Evolutionary conservation across 2,888 invertebrate species (phyloP).

Genomic region (Sussaba pulchella): DNA sequence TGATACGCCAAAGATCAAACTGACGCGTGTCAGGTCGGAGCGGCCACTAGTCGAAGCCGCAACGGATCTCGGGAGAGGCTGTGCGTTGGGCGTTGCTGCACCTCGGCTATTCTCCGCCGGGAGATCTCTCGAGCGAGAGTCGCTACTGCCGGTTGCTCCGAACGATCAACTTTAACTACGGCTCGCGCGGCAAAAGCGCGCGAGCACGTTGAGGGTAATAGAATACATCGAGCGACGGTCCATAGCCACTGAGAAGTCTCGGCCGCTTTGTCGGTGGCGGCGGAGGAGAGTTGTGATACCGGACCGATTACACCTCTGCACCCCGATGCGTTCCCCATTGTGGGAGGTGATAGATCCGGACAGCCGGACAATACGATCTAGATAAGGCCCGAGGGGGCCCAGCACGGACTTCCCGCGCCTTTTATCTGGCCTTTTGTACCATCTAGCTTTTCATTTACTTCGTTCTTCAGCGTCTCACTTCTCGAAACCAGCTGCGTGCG

Average conservation of each 20-base stretch:
- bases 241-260: slow-evolving; percentile 27
- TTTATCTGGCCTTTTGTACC: slow-evolving; percentile 32
- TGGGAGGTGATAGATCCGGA: slow-evolving; percentile 77
- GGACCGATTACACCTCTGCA: slow-evolving; percentile 67
- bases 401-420: slow-evolving; percentile 3
- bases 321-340: slow-evolving; percentile 71
- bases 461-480: slow-evolving; percentile 17
- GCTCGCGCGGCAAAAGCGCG: slow-evolving; percentile 30
- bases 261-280: slow-evolving; percentile 69
- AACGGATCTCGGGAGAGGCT: slow-evolving; percentile 3
- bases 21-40: slow-evolving; percentile 51
- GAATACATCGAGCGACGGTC: slow-evolving; percentile 66
- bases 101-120: slow-evolving; percentile 6
- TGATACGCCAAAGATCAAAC: slow-evolving; percentile 35
- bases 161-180: slow-evolving; percentile 65
- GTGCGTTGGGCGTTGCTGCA: slow-evolving; percentile 32
- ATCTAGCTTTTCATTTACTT: neutral
- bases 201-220: slow-evolving; percentile 62
- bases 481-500: slow-evolving; percentile 20
- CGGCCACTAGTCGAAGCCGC: slow-evolving; percentile 27
- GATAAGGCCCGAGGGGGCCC: slow-evolving; percentile 68
- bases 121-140: slow-evolving; percentile 39
- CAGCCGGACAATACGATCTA: slow-evolving; percentile 75
- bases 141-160: slow-evolving; percentile 35
- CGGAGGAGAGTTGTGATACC: slow-evolving; percentile 65